phyloP scores from a whole-genome alignment of 2,888 invertebrate species.

The Sipunculus nudus region DNA sequence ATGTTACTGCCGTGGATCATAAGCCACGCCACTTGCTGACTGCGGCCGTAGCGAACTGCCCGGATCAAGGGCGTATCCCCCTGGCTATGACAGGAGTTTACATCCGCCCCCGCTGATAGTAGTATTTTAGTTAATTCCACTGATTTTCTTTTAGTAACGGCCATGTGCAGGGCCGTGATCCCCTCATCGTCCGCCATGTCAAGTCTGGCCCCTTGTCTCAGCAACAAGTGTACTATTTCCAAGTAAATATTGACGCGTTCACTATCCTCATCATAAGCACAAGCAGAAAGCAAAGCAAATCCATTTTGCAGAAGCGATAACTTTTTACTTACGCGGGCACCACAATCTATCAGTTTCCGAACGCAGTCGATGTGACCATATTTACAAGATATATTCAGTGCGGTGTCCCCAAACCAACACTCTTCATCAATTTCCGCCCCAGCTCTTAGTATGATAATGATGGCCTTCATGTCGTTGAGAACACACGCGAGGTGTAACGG shows the following conservation, averaged over 20 bases:
- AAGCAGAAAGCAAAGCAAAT: no score
- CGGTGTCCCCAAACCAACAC: conserved; percentile 12
- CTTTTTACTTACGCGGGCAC: conserved; percentile 16
- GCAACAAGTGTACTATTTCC: conserved; percentile 5
- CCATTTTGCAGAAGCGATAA: no score
- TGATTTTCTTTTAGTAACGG: no score
- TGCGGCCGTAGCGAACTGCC: no score
- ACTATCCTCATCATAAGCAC: not conserved
- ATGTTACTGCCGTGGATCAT: conserved; percentile 13
- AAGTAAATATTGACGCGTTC: not conserved
- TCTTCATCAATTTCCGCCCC: conserved; percentile 12
- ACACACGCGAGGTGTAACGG: no score
- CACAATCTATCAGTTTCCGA: conserved; percentile 10
- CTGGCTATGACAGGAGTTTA: not conserved
- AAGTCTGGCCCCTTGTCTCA: conserved; percentile 12
- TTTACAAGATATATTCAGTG: conserved; percentile 21
- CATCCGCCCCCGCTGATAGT: conserved; percentile 11
- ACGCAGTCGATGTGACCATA: conserved; percentile 11
- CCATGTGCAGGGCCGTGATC: conserved; percentile 18
- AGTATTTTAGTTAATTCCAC: conserved; percentile 18
- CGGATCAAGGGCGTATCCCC: conserved; percentile 12
- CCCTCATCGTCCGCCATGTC: conserved; percentile 14
- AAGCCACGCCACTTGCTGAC: no score
- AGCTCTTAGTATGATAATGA: no score
- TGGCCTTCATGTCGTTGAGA: no score